Base-by-base conservation (phyloP, 2,888 invertebrate species). In the Hydrotaea diabolus region DNA sequence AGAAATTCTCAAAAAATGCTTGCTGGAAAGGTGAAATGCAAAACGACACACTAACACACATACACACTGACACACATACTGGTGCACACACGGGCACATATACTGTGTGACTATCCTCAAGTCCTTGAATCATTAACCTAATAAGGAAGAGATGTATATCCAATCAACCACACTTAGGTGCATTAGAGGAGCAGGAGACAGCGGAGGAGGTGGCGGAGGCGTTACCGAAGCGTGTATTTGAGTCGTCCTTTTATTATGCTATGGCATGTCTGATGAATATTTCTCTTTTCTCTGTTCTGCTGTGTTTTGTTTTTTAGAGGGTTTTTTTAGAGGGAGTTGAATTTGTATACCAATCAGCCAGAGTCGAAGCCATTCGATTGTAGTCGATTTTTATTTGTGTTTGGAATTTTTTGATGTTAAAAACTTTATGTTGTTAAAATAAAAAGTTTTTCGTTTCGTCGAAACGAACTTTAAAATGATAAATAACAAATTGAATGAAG, bases 91-190 rank as follows among this genome's bases (percentile, higher is more conserved):
- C n/a, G n/a, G n/a, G n/a, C n/a, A n/a, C n/a, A n/a, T n/a, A n/a
- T n/a, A n/a, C n/a, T n/a, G n/a, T n/a, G n/a, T 1, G 5, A 62
- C 31, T 62, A 36, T n/a, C 7, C 31, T 9, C n/a, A 15, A 31
- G 62, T 62, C 62, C 62, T 62, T 62, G 62, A 62, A 62, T 62
- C 62, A 62, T 62, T 62, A 36, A 62, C 31, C 36, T 13, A 36
- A 17, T 7, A 53, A n/a, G 53, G 19, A 53, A 17, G 46, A 7
- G 17, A 4, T 2, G 17, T 17, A 53, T 13, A 19, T 53, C n/a
- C 19, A n/a, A 2, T 2, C 53, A 5, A 15, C 17, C 19, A 53
- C n/a, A 17, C 53, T n/a, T 53, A 53, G 31, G 31, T 31, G 7
- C 7, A 31, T 31, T 31, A 31, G 7, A 31, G 2, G 31, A 4